phyloP scores from a whole-genome alignment of 2,888 invertebrate species.

The Himalopsyche tibetana region DNA sequence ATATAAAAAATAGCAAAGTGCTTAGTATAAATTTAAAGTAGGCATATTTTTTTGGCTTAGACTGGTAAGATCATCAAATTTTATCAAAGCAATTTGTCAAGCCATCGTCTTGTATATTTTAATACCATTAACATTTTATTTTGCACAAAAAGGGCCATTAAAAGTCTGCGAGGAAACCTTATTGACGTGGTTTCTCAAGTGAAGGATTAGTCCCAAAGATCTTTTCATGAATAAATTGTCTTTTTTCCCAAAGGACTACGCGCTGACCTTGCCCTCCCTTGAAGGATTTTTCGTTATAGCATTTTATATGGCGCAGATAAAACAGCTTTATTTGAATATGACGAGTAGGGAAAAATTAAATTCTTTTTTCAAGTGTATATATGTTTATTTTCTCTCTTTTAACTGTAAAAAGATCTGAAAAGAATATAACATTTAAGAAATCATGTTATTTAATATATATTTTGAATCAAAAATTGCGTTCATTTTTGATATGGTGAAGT shows the following conservation, averaged over 20 bases:
- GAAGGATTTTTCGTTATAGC: background rate
- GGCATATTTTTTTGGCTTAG: too few species aligned
- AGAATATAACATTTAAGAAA: too few species aligned
- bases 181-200: slow-evolving; percentile 44
- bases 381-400: too few species aligned
- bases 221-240: slow-evolving; percentile 49
- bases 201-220: slow-evolving; percentile 39
- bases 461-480: background rate
- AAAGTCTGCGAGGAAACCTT: background rate
- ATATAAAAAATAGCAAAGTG: background rate
- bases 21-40: background rate
- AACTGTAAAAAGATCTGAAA: too few species aligned
- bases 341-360: background rate
- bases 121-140: slow-evolving; percentile 6
- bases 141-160: slow-evolving; percentile 33
- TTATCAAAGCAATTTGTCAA: slow-evolving; percentile 21
- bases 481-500: background rate
- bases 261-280: background rate
- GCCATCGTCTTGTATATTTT: slow-evolving; percentile 9
- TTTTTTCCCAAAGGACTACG: slow-evolving; percentile 22
- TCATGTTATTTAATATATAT: too few species aligned
- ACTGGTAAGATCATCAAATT: background rate
- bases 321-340: background rate
- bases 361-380: too few species aligned
- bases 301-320: background rate